Conservation (phyloP, 2,113 vertebrate genomes). For the Parotia lawesii region DNA sequence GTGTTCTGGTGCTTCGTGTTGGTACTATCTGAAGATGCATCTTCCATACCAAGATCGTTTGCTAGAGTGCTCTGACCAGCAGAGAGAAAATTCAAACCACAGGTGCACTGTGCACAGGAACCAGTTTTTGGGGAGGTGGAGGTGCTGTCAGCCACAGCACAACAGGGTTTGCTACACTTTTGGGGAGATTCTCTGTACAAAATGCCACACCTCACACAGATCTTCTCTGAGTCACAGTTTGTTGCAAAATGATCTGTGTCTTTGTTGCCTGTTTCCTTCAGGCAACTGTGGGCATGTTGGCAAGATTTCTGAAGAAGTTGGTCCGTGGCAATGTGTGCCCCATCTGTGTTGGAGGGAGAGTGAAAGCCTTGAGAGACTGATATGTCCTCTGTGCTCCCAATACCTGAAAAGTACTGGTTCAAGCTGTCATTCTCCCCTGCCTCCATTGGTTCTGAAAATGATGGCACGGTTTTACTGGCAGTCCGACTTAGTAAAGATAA, state of each 20-base stretch:
- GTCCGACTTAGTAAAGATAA: background rate
- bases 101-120: conserved; percentile 68
- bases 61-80: conserved; percentile 45
- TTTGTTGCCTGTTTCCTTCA: background rate
- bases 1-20: conserved; percentile 24
- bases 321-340: background rate
- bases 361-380: background rate
- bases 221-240: conserved; percentile 62
- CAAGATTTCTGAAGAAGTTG: conserved; percentile 64
- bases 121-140: conserved; percentile 35
- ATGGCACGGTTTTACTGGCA: conserved; percentile 58
- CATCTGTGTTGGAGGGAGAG: background rate
- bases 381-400: conserved; percentile 41
- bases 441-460: conserved; percentile 83
- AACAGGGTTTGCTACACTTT: background rate
- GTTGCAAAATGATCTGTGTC: conserved; percentile 38
- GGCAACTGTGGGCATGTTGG: conserved; percentile 20
- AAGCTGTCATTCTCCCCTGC: conserved; percentile 91
- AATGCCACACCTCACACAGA: conserved; percentile 49
- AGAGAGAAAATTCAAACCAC: conserved; percentile 70
- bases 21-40: background rate
- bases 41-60: background rate
- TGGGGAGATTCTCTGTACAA: conserved; percentile 34
- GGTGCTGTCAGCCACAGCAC: background rate
- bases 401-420: conserved; percentile 83